Base-by-base conservation (phyloP, 2,888 invertebrate genomes). In the Philhelius pedissequus region DNA sequence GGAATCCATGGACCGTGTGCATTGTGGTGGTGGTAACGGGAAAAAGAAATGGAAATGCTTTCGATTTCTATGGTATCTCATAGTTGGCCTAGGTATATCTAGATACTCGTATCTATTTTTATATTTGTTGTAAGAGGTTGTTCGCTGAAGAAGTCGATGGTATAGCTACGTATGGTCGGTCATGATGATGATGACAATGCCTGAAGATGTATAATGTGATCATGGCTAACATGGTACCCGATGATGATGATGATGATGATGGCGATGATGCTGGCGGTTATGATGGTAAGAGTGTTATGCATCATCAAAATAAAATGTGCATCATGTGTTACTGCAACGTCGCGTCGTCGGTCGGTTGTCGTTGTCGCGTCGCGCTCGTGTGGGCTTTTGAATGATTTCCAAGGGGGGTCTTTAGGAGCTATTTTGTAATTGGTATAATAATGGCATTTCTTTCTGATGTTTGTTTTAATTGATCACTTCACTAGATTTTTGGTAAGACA, bases 1-100 rank as follows among this genome's bases (percentile, higher is more conserved):
- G 80, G 69, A 78, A 70, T 74, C 52, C 70, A 38, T 64, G 64
- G 64, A 40, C 38, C 58, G 38, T 56, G 54, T 13, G 32, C 22
- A n/a, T 40, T 11, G 43, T 74, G 80, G 80, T 75, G 75, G 80
- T 84, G 84, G 84, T 75, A 74, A 80, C 80, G 84, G 80, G 76
- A 80, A 79, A 81, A 86, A 81, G 76, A 86, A 80, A 81, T 75
- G 81, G 76, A 80, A 86, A 80, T 86, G 81, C 84, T 86, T 86
- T 86, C 84, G 84, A 77, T 86, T 86, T 86, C 84, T 86, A 81
- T 86, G 84, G 81, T 56, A 86, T 80, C 75, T 76, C 35, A 45
- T 52, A 13, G 60, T 60, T 43, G 6, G 40, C 22, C 76, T 58
- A n/a, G n/a, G n/a, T n/a, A 38, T 68, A 62, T 48, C 68, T 50